Evolutionary conservation across 2,113 vertebrate species (phyloP), one percentile per base, ranked within the genome.

Genomic region (Hystrix cristata): DNA sequence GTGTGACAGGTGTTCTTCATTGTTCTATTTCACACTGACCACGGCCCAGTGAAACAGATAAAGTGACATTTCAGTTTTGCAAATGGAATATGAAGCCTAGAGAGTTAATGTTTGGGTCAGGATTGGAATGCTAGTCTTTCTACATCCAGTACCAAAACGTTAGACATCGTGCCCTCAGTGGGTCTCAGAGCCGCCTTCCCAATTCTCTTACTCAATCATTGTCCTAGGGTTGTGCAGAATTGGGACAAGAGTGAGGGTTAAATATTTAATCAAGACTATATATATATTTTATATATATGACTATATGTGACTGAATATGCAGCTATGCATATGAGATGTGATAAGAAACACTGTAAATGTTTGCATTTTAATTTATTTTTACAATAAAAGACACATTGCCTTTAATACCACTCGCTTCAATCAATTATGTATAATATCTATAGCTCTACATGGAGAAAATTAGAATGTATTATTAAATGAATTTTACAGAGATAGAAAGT

Each of bases 371-470:
- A 23, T 38, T 71, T 43, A 8, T 71, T 38, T 71, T 43, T 71
- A 23, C n/a, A 38, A 9, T 71, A 71, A 21, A 71, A 71, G 69
- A 43, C n/a, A 10, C 67, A 71, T 21, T 71, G 18, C n/a, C 69
- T 38, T 9, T 43, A 23, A 21, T 11, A n/a, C 18, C 69, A 11
- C 69, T 43, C 8, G 2, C n/a, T 43, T 71, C 69, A 71, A 59
- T 43, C n/a, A 19, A 71, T 87, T 84, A 87, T 78, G 84, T 95
- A 16, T 95, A 81, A 80, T 46, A 48, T 78, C 94, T 57, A 83
- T 9, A 80, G 55, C 16, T 57, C 57, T 38, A 65, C 38, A 85
- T 53, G 87, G 34, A 21, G 7, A 82, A 90, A 90, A 76, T 65
- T 46, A 62, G 23, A 92, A 64, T 81, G 29, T 18, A 51, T 91